Conservation (phyloP, 2,113 vertebrate species). For the Zosterops lateralis region DNA sequence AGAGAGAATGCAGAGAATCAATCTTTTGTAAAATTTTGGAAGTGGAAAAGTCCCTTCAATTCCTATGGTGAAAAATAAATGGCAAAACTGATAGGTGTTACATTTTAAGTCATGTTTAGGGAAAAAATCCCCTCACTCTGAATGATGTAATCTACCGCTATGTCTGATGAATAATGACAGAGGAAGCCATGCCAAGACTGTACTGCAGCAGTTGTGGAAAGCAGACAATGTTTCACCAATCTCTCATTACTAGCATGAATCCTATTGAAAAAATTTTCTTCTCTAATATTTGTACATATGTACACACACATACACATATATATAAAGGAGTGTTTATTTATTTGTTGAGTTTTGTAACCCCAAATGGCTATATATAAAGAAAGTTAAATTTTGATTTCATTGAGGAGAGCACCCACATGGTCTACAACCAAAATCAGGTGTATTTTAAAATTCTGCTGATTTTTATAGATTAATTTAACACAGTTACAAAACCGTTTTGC, state of each 20-base stretch:
- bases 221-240: not conserved
- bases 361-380: not conserved
- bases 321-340: not conserved
- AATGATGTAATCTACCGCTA: constrained; percentile 22
- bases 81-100: not conserved
- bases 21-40: not conserved
- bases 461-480: not conserved
- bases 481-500: not conserved
- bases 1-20: not conserved
- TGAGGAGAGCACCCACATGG: not conserved
- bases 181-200: not conserved
- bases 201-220: not conserved
- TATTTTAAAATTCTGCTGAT: not conserved
- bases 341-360: not conserved
- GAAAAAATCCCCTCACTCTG: not conserved
- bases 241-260: not conserved
- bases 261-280: not conserved
- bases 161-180: constrained; percentile 34
- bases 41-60: not conserved
- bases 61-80: not conserved
- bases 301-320: rapidly evolving
- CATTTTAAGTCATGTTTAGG: constrained; percentile 12
- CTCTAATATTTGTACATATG: not conserved
- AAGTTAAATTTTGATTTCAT: not conserved
- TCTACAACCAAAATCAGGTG: not conserved